phyloP scores from a whole-genome alignment of 2,113 vertebrate species.

The Daboia siamensis region DNA sequence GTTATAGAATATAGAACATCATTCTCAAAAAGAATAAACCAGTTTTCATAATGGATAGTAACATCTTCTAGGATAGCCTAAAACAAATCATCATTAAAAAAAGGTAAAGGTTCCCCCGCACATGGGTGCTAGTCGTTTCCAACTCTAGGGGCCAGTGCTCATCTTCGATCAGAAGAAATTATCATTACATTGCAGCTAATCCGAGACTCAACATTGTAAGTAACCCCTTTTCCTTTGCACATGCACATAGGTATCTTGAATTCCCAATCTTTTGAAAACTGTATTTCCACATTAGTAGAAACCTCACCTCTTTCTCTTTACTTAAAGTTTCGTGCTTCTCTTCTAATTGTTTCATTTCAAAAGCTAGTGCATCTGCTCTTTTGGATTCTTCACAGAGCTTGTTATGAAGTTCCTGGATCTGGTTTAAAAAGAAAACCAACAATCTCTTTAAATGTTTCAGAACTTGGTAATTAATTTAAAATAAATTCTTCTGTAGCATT shows the following conservation, averaged over 20 bases:
- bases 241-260: neutral
- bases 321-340: constrained; percentile 88
- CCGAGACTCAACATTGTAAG: neutral
- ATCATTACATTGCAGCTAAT: neutral
- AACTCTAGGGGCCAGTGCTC: too few species aligned
- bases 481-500: neutral
- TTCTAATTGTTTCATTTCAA: constrained; percentile 89
- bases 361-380: constrained; percentile 89
- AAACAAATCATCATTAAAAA: neutral
- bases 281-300: neutral
- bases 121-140: too few species aligned
- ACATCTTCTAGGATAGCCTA: neutral
- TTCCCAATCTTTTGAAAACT: neutral
- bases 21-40: neutral
- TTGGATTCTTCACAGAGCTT: constrained; percentile 90
- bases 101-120: too few species aligned
- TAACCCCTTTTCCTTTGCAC: neutral
- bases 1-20: neutral
- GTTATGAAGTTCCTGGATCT: constrained; percentile 92
- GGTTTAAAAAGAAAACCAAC: constrained; percentile 35
- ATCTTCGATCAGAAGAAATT: too few species aligned
- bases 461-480: neutral
- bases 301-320: constrained; percentile 91
- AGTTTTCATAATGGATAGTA: neutral
- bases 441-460: neutral